Evolutionary conservation across 2,888 invertebrate genomes (phyloP), one percentile per base, ranked within the genome.

Genomic region (Heteromyza rotundicornis): DNA sequence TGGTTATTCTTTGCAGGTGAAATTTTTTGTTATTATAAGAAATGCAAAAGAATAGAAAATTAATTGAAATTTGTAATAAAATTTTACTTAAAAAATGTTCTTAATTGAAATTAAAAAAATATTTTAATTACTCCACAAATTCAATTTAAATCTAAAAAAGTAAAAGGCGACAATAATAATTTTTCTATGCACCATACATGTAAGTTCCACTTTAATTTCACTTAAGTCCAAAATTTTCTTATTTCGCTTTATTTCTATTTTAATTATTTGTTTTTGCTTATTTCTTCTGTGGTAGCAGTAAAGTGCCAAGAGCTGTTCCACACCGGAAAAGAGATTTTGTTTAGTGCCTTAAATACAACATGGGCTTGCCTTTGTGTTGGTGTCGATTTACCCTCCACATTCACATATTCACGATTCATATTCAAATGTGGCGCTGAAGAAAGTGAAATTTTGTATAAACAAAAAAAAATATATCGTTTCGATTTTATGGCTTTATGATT

Each of bases 361-460:
- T 27, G 27, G 8, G 12, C 35, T n/a, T 36, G 57, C 51, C n/a
- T 50, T 14, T 57, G 36, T 35, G 23, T 57, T 19, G 24, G 44
- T 23, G 2, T 19, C n/a, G n/a, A n/a, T n/a, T n/a, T n/a, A 16
- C 12, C 32, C 7, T 32, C 12, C 40, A n/a, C 24, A 8, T 44
- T 20, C 1, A 2, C 44, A 16, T 32, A 24, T 14, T 47, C 14
- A 14, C 24, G 2, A 57, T 19, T 50, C 17, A 35, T 57, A 57
- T 57, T 57, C 49, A 57, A 57, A 57, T 57, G 19, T n/a, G 2
- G 44, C 47, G 47, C 59, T 61, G 64, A 72, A 74, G 73, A 74
- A 74, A 74, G 73, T 74, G 73, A 74, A 74, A 74, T 64, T 72
- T 72, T 67, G 64, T 50, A 54, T 55, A 23, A 68, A 64, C 19